Percentiles rank a stretch among this genome's conserved stretches.
Evolutionary conservation across 2,797 vertebrate genomes (phyloP).

Genomic region (Gallinago stenura): DNA sequence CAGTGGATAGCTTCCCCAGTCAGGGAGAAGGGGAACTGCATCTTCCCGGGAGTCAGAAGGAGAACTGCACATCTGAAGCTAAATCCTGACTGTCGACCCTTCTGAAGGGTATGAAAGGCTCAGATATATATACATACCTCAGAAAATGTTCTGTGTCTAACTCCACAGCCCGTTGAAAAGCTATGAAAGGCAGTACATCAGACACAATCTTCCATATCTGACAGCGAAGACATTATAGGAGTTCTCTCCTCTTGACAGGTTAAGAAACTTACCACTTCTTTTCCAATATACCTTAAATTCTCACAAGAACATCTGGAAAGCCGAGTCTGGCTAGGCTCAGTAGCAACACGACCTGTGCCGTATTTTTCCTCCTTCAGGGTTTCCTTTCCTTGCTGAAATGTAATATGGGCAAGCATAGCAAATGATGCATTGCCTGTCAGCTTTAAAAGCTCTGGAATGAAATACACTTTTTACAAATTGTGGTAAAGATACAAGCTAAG

Average conservation of each 20-base stretch:
- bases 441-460: not conserved
- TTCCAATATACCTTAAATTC: constrained; percentile 12
- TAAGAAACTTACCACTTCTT: constrained; percentile 58
- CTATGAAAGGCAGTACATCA: constrained; percentile 53
- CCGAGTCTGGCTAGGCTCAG: not conserved
- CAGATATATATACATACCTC: not conserved
- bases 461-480: not conserved
- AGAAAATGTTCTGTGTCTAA: constrained; percentile 50
- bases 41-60: constrained; percentile 72
- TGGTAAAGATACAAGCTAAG: not conserved
- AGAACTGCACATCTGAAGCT: constrained; percentile 72
- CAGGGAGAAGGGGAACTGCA: constrained; percentile 74
- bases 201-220: constrained; percentile 44
- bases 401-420: not conserved
- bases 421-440: not conserved
- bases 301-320: not conserved
- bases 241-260: constrained; percentile 61
- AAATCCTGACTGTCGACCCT: constrained; percentile 72
- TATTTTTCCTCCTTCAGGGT: not conserved
- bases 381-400: not conserved
- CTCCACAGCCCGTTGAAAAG: constrained; percentile 32
- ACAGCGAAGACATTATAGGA: constrained; percentile 64
- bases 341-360: not conserved
- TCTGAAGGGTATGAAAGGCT: constrained; percentile 74
- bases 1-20: constrained; percentile 76